phyloP scores from a whole-genome alignment of 1,140 invertebrate species.

The Octopus bimaculoides region DNA sequence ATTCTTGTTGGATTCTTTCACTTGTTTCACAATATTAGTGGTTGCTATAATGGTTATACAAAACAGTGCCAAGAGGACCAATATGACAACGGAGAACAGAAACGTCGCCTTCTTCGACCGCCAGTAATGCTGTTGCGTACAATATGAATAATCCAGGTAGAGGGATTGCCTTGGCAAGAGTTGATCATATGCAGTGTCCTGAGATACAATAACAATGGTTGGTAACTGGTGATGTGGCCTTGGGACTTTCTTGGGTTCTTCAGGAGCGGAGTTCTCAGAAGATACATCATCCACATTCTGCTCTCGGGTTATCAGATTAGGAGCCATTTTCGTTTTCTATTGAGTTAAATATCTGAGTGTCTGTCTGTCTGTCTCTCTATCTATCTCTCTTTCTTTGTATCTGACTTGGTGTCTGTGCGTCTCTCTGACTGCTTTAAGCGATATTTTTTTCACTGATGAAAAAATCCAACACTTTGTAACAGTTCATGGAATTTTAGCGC shows the following conservation, averaged over 20 bases:
- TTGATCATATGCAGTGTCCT: constrained; percentile 1
- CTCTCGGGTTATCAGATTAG: neutral
- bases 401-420: too few species aligned
- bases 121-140: neutral
- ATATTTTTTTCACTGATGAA: too few species aligned
- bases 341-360: too few species aligned
- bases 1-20: neutral
- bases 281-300: neutral
- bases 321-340: neutral
- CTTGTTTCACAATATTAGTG: neutral
- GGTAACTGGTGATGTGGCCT: neutral
- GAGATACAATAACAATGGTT: neutral
- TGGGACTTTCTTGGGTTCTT: neutral
- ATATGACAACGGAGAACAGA: neutral
- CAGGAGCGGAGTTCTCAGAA: neutral
- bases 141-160: neutral
- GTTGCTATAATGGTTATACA: constrained; percentile 9
- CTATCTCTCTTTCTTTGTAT: too few species aligned
- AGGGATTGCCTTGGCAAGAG: neutral
- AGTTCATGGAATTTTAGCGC: too few species aligned
- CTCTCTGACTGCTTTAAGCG: too few species aligned
- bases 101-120: neutral
- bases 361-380: too few species aligned
- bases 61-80: constrained; percentile 3
- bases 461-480: too few species aligned